Evolutionary conservation across 2,888 invertebrate genomes (phyloP), one percentile per base, ranked within the genome.

Genomic region (Volucella zonaria): DNA sequence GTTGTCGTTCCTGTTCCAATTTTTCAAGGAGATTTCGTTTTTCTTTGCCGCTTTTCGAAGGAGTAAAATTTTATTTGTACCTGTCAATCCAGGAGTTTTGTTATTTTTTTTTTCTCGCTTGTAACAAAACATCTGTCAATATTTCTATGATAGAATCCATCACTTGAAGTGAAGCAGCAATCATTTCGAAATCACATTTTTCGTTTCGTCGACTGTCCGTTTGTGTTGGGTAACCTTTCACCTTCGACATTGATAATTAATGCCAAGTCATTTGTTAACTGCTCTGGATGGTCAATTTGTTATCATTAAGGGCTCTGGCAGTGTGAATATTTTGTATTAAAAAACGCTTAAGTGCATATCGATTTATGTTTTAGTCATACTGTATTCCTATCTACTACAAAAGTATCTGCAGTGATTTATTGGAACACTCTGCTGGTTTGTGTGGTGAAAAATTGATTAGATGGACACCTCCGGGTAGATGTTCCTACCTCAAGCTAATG

Each of bases 301-400:
- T 85, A 85, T 85, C 85, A 85, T 85, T 85, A 81, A 85, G 81
- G 85, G 76, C 73, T 52, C 15, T 49, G 71, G 59, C n/a, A 49
- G 85, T 85, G 85, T 85, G 76, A 67, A 85, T 70, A 81, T 85
- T 76, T 73, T 45, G 76, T 85, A 85, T 85, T 85, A 85, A 81
- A 85, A 85, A 85, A n/a, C 81, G 81, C 73, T 85, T 85, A 85
- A 81, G 51, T 76, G 47, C 75, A 76, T 52, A 79, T 85, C 73
- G 85, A 85, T 85, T 76, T 64, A 31, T 80, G 61, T 61, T 70
- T 54, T 54, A 43, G 61, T 42, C 56, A 70, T 56, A 62, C 51
- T 58, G 62, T 74, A 54, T 66, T 47, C 15, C 51, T 45, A 8
- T 12, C 11, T 42, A 14, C 18, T 42, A 38, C 15, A 70, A 73